A percentile compares a stretch with the other conserved stretches of the same genome.
phyloP scores from a whole-genome alignment of 37 sponge, comb jelly and placozoan genomes.

The Lycopodina hypogea region DNA sequence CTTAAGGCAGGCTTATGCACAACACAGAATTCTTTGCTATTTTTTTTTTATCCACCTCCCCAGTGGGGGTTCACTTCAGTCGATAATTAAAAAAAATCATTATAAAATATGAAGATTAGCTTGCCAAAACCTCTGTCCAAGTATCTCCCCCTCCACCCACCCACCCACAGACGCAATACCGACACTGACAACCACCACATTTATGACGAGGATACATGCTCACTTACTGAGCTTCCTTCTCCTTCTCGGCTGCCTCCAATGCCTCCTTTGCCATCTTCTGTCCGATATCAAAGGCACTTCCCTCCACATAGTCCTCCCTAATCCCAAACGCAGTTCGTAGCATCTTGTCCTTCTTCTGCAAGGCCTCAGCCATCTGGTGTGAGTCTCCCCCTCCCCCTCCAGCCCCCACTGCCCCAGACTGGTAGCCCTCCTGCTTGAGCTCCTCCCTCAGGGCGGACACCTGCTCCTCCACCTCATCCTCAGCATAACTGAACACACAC shows the following conservation, averaged over 20 bases:
- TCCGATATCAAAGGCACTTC: slow-evolving; percentile 61
- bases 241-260: slow-evolving; percentile 37
- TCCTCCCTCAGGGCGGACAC: slow-evolving; percentile 59
- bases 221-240: slow-evolving; percentile 11
- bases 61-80: too few relatives aligned
- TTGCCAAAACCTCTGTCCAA: too few relatives aligned
- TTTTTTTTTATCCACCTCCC: too few relatives aligned
- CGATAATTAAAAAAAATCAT: too few relatives aligned
- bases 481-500: slow-evolving; percentile 65
- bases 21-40: too few relatives aligned
- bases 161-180: too few relatives aligned
- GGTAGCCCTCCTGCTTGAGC: slow-evolving; percentile 42
- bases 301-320: slow-evolving; percentile 68
- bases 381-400: slow-evolving; percentile 31
- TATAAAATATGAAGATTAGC: too few relatives aligned
- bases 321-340: slow-evolving; percentile 77
- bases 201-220: too few relatives aligned
- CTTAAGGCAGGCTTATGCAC: too few relatives aligned
- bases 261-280: slow-evolving; percentile 20
- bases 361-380: slow-evolving; percentile 73
- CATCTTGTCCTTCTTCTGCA: slow-evolving; percentile 64
- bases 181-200: too few relatives aligned
- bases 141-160: too few relatives aligned
- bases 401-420: not conserved
- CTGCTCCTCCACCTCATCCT: slow-evolving; percentile 71